Evolutionary conservation across 2,113 vertebrate genomes (phyloP), one percentile per base, ranked within the genome.

Genomic region (Lamprologus sp.): DNA sequence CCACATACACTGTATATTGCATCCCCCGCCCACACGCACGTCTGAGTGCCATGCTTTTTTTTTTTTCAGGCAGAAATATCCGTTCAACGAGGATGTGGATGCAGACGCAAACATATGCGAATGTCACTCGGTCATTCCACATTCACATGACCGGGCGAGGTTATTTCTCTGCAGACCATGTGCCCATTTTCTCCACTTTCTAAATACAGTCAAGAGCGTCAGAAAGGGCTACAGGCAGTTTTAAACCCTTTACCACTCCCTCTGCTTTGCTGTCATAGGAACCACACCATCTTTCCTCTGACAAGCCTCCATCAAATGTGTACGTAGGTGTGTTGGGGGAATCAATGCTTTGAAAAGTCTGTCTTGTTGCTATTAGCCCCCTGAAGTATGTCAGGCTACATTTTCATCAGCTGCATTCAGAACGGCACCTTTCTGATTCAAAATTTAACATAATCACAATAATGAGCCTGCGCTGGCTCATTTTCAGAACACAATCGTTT

Each of bases 221-320:
- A 45, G 21, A 33, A 37, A 17, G 28, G 31, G 40, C 37, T 12
- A 8, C 35, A 79, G 79, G 65, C 84, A 45, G 49, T 80, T 84
- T 88, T 82, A 37, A 81, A 73, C 12, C 28, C 49, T 85, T 51
- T 33, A 82, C 77, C 26, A 7, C 33, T 35, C 21, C 45, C 35
- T 28, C 26, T 79, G 63, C 47, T 81, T 40, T 17, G 82, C 88
- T 84, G 85, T 89, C 88, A 87, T 83, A 87, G 90, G 84, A 83
- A 79, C 84, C 81, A 31, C 7, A 42, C 63, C 12, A 35, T 28
- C 65, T 53, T 84, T 81, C 15, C 26, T 55, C 55, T 82, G 86
- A 87, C 83, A 68, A 19, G 80, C 21, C 65, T 65, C 21, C 47
- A 9, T 42, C 65, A 23, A 17, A 60, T 15, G 21, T 12, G 21